phyloP scores from a whole-genome alignment of 2,797 vertebrate species.

The Sebastes aleutianus region DNA sequence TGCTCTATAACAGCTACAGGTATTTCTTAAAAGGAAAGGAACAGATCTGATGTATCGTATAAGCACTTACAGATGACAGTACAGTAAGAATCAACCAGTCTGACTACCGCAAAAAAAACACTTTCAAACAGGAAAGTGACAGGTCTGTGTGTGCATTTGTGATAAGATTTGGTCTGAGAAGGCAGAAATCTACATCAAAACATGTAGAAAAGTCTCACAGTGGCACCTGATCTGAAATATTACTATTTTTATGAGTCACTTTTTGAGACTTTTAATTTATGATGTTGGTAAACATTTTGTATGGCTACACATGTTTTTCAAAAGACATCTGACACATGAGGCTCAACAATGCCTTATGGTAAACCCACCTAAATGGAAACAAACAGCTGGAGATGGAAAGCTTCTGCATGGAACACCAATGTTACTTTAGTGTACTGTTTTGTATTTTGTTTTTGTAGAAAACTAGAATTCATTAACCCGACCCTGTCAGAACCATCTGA shows the following conservation, averaged over 20 bases:
- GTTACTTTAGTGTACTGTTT: background rate
- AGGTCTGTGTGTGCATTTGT: background rate
- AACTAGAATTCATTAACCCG: too few species aligned
- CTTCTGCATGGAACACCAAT: background rate
- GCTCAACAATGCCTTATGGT: background rate
- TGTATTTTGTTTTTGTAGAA: background rate
- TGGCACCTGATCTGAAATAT: background rate
- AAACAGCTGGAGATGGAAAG: background rate
- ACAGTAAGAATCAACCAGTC: background rate
- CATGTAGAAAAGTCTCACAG: background rate
- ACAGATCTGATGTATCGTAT: background rate
- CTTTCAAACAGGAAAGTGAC: background rate
- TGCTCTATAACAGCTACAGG: background rate
- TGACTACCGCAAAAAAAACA: background rate
- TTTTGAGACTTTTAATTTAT: background rate
- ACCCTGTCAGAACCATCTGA: too few species aligned
- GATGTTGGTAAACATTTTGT: background rate
- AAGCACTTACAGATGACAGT: background rate
- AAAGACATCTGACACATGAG: background rate
- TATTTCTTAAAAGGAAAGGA: background rate
- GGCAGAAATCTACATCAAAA: background rate
- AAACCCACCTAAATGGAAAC: background rate
- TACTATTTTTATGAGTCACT: background rate
- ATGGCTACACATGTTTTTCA: background rate
- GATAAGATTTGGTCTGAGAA: background rate